These are phyloP conservation scores for Intellagama lesueurii DNA, from an alignment of 2,797 vertebrate species.

Conservation along the genomic window DNA sequence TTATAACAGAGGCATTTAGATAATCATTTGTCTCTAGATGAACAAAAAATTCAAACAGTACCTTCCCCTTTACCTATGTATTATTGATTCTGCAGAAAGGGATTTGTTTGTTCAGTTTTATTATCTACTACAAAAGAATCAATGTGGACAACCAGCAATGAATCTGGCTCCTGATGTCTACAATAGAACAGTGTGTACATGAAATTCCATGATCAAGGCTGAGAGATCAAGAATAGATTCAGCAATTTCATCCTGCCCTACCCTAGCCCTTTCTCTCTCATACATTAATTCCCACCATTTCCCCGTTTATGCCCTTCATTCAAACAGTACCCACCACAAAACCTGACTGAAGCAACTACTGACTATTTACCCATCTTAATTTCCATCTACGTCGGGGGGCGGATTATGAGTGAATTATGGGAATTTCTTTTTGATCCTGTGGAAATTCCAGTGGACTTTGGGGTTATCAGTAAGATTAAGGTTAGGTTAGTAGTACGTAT, in stretches of 20 bases:
- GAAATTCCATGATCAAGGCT: not conserved
- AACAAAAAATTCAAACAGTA: not conserved
- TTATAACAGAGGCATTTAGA: accelerated
- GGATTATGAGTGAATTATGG: too few species aligned
- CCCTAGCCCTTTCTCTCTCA: not conserved
- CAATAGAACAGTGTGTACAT: not conserved
- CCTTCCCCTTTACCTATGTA: not conserved
- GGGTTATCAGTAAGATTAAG: too few species aligned
- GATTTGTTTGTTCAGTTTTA: slow-evolving; percentile 11
- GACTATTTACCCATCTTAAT: too few species aligned
- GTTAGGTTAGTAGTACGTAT: too few species aligned
- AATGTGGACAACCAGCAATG: not conserved
- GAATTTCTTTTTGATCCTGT: too few species aligned
- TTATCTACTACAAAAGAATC: not conserved
- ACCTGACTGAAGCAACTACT: not conserved
- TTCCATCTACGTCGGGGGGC: too few species aligned
- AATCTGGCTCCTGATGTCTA: not conserved
- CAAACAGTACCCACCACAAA: not conserved
- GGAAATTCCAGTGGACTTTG: too few species aligned
- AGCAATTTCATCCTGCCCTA: not conserved
- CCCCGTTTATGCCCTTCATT: not conserved
- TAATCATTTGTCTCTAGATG: accelerated
- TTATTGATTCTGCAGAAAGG: not conserved
- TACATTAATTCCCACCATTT: not conserved
- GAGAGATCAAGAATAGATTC: not conserved